Base-by-base conservation (phyloP, 2,888 invertebrate species). In the Zele albiditarsus region DNA sequence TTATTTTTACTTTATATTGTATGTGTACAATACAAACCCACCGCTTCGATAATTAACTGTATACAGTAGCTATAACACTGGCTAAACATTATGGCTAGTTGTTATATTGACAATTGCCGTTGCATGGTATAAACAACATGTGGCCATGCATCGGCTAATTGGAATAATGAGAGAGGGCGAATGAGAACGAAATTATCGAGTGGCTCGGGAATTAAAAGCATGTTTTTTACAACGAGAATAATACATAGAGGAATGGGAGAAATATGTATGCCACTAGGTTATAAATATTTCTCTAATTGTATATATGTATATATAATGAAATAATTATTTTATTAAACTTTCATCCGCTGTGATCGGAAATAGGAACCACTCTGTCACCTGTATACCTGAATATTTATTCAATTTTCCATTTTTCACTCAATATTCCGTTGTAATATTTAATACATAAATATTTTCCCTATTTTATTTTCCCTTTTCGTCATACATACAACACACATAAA, bases 321-420 rank as follows among this genome's bases (percentile, higher is more conserved):
- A 77, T 82, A 83, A 84, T 84, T 83, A 83, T 81, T 84, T 84
- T 81, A 84, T 83, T 82, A 83, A 82, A 80, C 80, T 82, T 82
- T 83, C 81, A 82, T 83, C 84, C 79, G 80, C 78, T 27, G 1
- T 58, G 57, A 27, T 3, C 10, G 23, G 2, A 23, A 25, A 58
- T 27, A 12, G 25, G 1, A 23, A 27, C 27, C 57, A 38, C 1
- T 38, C 12, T 38, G 8, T 38, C 8, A 38, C 38, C 38, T 38
- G 0, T 6, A 38, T 38, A 1, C 1, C 6, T 23, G 8, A 25
- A 27, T 20, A 25, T 27, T 14, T 3, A 58, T 58, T 58, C 25
- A 23, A 12, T 58, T 58, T 49, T 25, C 0, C 5, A 38, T 27
- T 20, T 14, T 10, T 14, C 8, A 16, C 27, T 53, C 53, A 58